Base-by-base conservation (phyloP, 2,888 invertebrate species). In the Deilephila porcellus region DNA sequence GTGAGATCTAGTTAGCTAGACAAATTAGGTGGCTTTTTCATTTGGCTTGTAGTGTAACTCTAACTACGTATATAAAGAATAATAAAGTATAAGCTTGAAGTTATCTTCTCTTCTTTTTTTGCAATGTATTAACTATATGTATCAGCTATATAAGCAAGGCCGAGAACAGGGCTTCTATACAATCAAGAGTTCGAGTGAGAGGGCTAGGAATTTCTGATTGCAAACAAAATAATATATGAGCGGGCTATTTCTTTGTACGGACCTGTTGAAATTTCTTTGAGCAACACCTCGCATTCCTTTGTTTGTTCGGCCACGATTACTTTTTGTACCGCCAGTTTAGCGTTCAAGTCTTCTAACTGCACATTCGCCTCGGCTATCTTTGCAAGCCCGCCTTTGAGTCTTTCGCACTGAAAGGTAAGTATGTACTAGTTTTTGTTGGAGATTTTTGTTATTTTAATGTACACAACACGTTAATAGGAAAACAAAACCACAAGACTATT, bases 291-390 rank as follows among this genome's bases (percentile, higher is more conserved):
- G 87, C 98, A 98, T 82, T 97, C 97, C 71, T 95, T 95, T 0
- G 98, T 97, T 77, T 98, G 98, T 82, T 97, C 96, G 0, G 96
- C 96, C 0, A 99, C 98, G 74, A 97, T 97, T 0, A 97, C 96
- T 85, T 97, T 97, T 88, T 98, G 98, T 37, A 97, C 96, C 0
- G 97, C 98, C 34, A 99, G 93, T 82, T 97, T 97, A 19, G 96
- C 95, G 81, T 98, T 98, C 34, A 99, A 91, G 62, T 97, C 96
- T 71, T 96, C 97, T 52, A 99, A 92, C 86, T 98, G 97, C 1
- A 96, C 96, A 74, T 97, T 97, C 0, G 98, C 98, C 86, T 98
- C 98, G 53, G 97, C 97, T 73, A 99, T 98, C 93, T 98, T 98
- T n/a, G 95, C 94, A 78, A 98, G 88, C 52, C 97, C 97, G 34